These are phyloP conservation scores for Macrostomum cliftonense DNA, from an alignment of 2,888 invertebrate species.

Conservation along the genomic window DNA sequence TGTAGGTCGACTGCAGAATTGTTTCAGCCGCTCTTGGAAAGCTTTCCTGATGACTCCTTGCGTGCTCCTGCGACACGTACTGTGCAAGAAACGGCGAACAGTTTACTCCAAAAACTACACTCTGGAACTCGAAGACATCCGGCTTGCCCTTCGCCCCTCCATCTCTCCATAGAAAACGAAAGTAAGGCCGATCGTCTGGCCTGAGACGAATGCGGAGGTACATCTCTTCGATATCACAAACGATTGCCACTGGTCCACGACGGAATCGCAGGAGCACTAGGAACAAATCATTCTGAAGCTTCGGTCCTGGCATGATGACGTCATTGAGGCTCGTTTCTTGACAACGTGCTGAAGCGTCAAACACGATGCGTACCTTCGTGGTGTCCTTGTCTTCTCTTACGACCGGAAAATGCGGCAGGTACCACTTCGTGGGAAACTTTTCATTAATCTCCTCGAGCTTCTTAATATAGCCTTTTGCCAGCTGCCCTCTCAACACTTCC, in stretches of 20 bases:
- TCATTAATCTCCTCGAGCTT: too few species aligned
- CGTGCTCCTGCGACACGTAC: neutral
- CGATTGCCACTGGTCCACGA: slow-evolving; percentile 3
- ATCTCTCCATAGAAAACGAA: neutral
- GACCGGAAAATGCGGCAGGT: neutral
- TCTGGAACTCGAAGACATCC: too few species aligned
- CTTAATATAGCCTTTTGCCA: too few species aligned
- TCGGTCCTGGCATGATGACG: neutral
- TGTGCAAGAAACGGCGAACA: neutral
- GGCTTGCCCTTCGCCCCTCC: too few species aligned
- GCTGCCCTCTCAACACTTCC: too few species aligned
- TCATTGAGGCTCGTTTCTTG: neutral
- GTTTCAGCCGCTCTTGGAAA: neutral
- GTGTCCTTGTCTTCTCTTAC: neutral
- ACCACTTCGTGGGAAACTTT: neutral
- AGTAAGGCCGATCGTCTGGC: neutral
- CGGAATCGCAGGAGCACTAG: neutral
- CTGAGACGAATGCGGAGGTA: neutral
- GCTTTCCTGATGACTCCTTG: neutral
- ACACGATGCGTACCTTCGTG: slow-evolving; percentile 3
- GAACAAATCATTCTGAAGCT: neutral
- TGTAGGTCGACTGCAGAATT: too few species aligned
- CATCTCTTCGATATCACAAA: slow-evolving; percentile 2
- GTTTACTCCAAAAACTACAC: too few species aligned
- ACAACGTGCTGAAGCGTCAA: neutral